Conservation (phyloP, 2,113 vertebrate species). For the Sinosuthora webbiana region DNA sequence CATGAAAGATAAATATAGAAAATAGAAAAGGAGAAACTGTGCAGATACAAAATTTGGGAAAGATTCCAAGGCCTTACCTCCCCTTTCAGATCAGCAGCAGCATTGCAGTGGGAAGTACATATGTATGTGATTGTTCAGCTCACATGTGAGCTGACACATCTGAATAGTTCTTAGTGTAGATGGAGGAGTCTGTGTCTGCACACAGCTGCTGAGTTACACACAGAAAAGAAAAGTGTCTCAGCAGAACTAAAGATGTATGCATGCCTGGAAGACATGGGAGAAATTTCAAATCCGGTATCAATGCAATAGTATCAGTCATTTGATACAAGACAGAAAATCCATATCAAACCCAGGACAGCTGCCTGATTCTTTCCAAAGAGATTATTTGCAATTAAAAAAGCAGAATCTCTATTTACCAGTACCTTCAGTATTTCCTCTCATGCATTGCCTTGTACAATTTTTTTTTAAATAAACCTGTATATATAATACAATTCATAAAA, state of each 20-base stretch:
- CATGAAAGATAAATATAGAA: neutral
- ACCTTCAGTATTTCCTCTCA: neutral
- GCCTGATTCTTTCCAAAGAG: neutral
- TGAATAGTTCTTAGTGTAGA: neutral
- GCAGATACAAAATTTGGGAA: neutral
- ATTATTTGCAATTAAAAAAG: neutral
- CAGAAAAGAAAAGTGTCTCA: neutral
- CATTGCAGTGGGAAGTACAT: neutral
- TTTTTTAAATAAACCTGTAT: neutral
- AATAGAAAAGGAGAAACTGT: neutral
- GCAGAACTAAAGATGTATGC: neutral
- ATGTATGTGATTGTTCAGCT: neutral
- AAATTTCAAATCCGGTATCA: neutral
- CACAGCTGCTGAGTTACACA: neutral
- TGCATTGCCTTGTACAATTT: neutral
- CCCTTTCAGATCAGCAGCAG: neutral
- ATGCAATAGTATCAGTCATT: neutral
- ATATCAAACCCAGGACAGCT: neutral
- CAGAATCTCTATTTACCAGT: neutral
- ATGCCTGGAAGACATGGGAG: neutral
- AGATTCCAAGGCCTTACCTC: neutral
- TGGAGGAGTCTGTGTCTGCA: neutral
- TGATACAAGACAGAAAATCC: neutral
- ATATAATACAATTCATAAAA: neutral
- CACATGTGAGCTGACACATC: neutral